Conservation (phyloP, 2,113 vertebrate genomes). For the Myrmophylax atrothorax region DNA sequence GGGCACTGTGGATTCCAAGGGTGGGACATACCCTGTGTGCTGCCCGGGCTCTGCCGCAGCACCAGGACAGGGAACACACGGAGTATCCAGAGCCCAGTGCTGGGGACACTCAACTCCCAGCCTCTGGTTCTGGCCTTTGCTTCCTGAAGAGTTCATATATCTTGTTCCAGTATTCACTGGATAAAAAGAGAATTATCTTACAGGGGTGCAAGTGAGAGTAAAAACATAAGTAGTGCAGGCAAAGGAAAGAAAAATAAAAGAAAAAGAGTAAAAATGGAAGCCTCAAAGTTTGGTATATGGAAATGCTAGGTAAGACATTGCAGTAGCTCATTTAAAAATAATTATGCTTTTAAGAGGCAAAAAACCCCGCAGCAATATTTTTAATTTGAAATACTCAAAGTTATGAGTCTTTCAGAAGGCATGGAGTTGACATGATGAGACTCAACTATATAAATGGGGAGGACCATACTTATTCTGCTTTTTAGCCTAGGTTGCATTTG, state of each 20-base stretch:
- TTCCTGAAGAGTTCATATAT: not conserved
- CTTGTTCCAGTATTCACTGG: not conserved
- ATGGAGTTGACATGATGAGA: not conserved
- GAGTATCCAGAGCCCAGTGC: accelerated
- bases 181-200: not conserved
- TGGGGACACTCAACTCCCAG: not conserved
- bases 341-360: not conserved
- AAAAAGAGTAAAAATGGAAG: not conserved
- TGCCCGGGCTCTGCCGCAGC: not conserved
- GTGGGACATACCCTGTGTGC: not conserved
- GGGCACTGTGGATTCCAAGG: accelerated
- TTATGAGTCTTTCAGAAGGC: not conserved
- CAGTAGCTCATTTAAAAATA: not conserved
- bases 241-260: not conserved
- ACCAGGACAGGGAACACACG: accelerated
- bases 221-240: not conserved
- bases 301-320: not conserved
- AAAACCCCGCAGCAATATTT: not conserved
- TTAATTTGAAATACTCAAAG: not conserved
- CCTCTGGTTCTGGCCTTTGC: not conserved
- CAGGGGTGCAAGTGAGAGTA: not conserved
- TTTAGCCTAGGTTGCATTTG: not conserved
- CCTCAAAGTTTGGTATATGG: not conserved
- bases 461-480: not conserved
- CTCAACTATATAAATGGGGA: not conserved